These are phyloP conservation scores for Tachysurus fulvidraco DNA, from an alignment of 2,113 vertebrate genomes.

Conservation along the genomic window DNA sequence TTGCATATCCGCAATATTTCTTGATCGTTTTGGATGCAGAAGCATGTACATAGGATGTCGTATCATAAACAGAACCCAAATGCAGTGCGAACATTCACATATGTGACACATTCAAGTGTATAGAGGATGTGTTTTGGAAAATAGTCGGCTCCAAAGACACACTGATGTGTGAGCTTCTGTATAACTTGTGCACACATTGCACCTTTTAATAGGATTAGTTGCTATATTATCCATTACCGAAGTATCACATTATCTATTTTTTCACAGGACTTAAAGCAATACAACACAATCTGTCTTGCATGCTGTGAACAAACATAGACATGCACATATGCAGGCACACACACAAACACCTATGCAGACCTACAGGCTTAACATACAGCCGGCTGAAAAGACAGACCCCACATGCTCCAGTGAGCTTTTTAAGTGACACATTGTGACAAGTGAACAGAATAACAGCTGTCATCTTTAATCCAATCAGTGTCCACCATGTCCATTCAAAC, in stretches of 20 bases:
- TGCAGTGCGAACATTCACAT: constrained; percentile 22
- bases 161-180: constrained; percentile 8
- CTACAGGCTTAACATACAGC: neutral
- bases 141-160: neutral
- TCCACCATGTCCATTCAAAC: constrained; percentile 32
- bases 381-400: constrained; percentile 61
- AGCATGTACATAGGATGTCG: constrained; percentile 9
- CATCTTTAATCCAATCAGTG: constrained; percentile 68
- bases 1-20: neutral
- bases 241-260: neutral
- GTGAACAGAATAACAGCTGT: constrained; percentile 67
- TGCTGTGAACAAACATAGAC: neutral
- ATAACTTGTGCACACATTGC: neutral
- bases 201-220: neutral
- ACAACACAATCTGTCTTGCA: neutral
- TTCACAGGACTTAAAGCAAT: neutral
- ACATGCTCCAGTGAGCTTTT: constrained; percentile 60
- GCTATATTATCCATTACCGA: neutral
- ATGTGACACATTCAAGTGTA: neutral
- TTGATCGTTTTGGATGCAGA: constrained; percentile 10
- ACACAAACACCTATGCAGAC: constrained; percentile 26
- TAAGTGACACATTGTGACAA: constrained; percentile 72
- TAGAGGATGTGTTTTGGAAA: constrained; percentile 13
- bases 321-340: neutral
- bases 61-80: constrained; percentile 28